Conservation (phyloP, 2,113 vertebrate genomes). For the Nestor notabilis region DNA sequence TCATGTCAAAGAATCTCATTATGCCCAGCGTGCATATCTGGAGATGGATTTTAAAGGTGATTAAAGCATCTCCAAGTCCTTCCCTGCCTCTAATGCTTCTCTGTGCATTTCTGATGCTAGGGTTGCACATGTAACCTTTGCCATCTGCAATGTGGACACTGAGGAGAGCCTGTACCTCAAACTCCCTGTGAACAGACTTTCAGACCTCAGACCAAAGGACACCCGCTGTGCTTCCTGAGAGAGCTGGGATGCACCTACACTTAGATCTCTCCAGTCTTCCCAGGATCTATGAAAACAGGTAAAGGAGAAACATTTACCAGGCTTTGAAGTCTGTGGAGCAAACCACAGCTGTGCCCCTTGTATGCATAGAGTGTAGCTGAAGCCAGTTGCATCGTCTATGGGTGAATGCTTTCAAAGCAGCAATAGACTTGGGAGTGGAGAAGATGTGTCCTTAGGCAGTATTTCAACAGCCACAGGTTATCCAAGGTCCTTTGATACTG, state of each 20-base stretch:
- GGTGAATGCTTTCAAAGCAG: neutral
- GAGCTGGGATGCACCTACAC: neutral
- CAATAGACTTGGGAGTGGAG: neutral
- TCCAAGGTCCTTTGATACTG: neutral
- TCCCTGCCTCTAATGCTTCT: neutral
- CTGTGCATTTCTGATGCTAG: neutral
- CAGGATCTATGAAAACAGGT: neutral
- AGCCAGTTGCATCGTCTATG: neutral
- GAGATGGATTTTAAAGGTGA: neutral
- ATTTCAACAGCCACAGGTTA: neutral
- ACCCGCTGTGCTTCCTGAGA: neutral
- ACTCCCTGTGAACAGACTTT: neutral
- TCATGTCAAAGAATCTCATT: neutral
- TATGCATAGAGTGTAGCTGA: neutral
- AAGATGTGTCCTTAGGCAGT: neutral
- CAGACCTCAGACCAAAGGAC: neutral
- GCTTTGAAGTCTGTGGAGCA: neutral
- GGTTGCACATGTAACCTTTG: neutral
- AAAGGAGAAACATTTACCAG: neutral
- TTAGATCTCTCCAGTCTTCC: neutral
- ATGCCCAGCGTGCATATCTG: neutral
- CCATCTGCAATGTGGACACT: accelerated
- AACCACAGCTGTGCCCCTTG: neutral
- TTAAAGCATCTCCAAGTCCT: neutral
- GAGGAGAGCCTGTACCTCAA: neutral